A percentile compares a stretch with the other conserved stretches of the same genome.
Conservation (phyloP, 1,140 invertebrate genomes). For the Tetramorium parvispinum region DNA sequence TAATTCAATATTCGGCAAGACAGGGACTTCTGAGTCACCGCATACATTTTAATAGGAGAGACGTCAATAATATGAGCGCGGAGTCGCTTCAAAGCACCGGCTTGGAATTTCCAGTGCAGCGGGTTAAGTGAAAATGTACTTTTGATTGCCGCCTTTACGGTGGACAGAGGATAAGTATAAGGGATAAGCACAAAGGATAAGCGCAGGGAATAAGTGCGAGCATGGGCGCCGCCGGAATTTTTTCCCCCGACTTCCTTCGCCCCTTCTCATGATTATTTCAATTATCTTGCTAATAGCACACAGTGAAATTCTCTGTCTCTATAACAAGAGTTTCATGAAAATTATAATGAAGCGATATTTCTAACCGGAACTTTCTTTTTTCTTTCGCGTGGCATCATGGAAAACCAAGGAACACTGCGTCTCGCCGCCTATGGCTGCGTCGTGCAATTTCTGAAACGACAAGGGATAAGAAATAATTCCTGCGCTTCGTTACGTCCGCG, state of each 20-base stretch:
- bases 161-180: slow-evolving; percentile 36
- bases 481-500: slow-evolving; percentile 51
- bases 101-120: slow-evolving; percentile 17
- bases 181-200: slow-evolving; percentile 35
- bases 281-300: slow-evolving; percentile 49
- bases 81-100: slow-evolving; percentile 14
- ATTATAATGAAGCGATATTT: slow-evolving; percentile 50
- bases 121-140: slow-evolving; percentile 54
- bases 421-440: slow-evolving; percentile 30
- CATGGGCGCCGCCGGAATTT: slow-evolving; percentile 45
- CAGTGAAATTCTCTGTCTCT: slow-evolving; percentile 17
- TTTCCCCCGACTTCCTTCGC: background rate
- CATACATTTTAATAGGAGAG: slow-evolving; percentile 18
- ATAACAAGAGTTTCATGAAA: slow-evolving; percentile 37
- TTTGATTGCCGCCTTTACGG: slow-evolving; percentile 48
- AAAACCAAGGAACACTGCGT: background rate
- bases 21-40: background rate
- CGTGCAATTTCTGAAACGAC: slow-evolving; percentile 56
- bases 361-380: background rate
- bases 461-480: slow-evolving; percentile 61
- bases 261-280: slow-evolving; percentile 36
- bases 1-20: background rate
- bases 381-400: too few species aligned
- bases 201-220: slow-evolving; percentile 3
- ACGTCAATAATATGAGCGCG: slow-evolving; percentile 33